Evolutionary conservation across 2,797 vertebrate species (phyloP).

Genomic region (Protonibea diacanthus): DNA sequence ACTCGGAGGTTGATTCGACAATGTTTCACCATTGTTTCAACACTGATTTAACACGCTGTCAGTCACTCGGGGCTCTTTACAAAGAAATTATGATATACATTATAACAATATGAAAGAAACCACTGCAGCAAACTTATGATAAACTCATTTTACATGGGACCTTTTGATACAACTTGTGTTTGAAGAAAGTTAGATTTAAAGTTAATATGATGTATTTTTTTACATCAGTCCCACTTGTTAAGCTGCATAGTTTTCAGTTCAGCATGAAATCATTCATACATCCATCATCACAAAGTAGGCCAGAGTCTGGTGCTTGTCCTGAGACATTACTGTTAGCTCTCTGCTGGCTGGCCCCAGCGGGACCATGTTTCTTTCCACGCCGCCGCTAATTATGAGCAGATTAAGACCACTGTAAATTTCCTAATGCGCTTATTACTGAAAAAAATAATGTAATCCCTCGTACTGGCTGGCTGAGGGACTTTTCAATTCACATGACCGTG

Average conservation of each 20-base stretch:
- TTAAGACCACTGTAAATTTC: conserved; percentile 79
- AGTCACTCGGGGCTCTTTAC: not conserved
- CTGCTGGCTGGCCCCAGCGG: conserved; percentile 82
- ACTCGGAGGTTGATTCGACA: conserved; percentile 3
- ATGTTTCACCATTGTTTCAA: conserved; percentile 14
- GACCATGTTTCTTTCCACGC: conserved; percentile 76
- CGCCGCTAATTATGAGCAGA: conserved; percentile 82
- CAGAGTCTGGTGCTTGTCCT: conserved; percentile 49
- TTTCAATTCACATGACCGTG: conserved; percentile 70
- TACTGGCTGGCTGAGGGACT: conserved; percentile 50
- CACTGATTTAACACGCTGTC: not conserved
- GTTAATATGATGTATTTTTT: not conserved
- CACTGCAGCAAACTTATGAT: not conserved
- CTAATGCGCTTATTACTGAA: conserved; percentile 79
- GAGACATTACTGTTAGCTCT: conserved; percentile 55
- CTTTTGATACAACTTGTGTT: not conserved
- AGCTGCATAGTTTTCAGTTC: not conserved
- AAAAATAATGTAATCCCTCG: conserved; percentile 71
- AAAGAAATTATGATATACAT: not conserved
- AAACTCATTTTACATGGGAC: not conserved
- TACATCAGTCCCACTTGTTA: not conserved
- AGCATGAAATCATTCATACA: conserved; percentile 16
- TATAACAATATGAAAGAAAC: not conserved
- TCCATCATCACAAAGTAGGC: conserved; percentile 44
- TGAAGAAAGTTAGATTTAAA: not conserved